Evolutionary conservation across 2,113 vertebrate genomes (phyloP), one percentile per base, ranked within the genome.

Genomic region (Archilochus colubris): DNA sequence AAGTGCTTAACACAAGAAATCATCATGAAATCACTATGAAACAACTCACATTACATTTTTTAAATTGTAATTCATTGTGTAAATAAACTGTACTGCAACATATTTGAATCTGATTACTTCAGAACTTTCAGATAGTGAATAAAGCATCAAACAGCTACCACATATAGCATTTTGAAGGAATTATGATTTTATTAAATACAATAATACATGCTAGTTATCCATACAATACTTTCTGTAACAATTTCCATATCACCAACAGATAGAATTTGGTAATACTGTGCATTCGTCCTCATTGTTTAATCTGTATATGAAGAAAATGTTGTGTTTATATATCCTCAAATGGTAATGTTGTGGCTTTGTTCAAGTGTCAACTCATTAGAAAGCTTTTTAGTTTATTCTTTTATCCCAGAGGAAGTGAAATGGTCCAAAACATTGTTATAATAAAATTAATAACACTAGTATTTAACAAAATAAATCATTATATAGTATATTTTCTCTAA

Each of bases 381-480:
- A 95, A 87, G 12, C 16, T 89, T 83, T 76, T 76, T 44, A 85
- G 11, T 82, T 91, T 40, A 69, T 75, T 88, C 80, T 90, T 94
- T 82, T 19, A 74, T 77, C 44, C 25, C 5, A 9, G 19, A 88
- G 22, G 51, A 84, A 88, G 22, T 48, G 1, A 93, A 86, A 85
- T 81, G 25, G 28, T 75, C 21, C 31, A 82, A 70, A 95, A 62
- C 13, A 68, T n/a, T 61, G 73, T 75, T 83, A 51, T 62, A 93
- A 89, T 82, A 58, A 86, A 68, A 33, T 48, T 92, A 92, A 27
- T 3, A 4, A 57, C n/a, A 33, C 5, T 46, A 33, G 25, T 51
- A 4, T 88, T 86, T 80, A 75, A 69, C 25, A 62, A 72, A 86
- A 59, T 54, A 83, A 68, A 51, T 33, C 4, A 55, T 48, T 20